Evolutionary conservation across 2,888 invertebrate species (phyloP).

Genomic region (Abrostola tripartita): DNA sequence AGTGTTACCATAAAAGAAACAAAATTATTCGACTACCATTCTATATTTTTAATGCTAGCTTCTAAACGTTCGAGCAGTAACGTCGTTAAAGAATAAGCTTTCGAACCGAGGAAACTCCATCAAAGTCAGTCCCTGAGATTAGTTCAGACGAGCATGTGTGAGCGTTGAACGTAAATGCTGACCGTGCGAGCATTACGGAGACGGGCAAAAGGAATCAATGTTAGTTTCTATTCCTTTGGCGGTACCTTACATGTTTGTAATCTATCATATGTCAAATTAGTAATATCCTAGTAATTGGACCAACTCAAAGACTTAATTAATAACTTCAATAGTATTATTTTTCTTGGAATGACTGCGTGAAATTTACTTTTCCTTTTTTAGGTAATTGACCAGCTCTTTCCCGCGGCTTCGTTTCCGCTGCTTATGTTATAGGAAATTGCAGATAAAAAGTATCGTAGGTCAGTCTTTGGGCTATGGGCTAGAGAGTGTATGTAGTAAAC

Average conservation of each 20-base stretch:
- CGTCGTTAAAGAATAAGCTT: conserved; percentile 48
- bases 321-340: too few species aligned
- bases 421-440: too few species aligned
- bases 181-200: conserved; percentile 24
- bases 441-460: too few species aligned
- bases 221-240: conserved; percentile 23
- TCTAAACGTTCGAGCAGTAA: conserved; percentile 48
- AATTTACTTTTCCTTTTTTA: too few species aligned
- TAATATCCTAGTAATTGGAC: too few species aligned
- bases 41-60: background rate
- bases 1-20: too few species aligned
- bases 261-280: background rate
- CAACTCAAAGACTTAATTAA: too few species aligned
- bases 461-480: too few species aligned
- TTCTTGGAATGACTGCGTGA: too few species aligned
- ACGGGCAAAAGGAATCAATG: conserved; percentile 31
- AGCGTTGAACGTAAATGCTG: conserved; percentile 8
- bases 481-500: too few species aligned
- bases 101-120: conserved; percentile 46
- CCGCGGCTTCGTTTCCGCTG: too few species aligned
- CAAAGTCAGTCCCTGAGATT: conserved; percentile 43
- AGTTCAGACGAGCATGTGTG: conserved; percentile 38
- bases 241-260: background rate
- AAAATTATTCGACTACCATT: conserved; percentile 38
- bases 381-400: too few species aligned